phyloP scores from a whole-genome alignment of 1,140 invertebrate genomes.

The Drosophila subobscura region DNA sequence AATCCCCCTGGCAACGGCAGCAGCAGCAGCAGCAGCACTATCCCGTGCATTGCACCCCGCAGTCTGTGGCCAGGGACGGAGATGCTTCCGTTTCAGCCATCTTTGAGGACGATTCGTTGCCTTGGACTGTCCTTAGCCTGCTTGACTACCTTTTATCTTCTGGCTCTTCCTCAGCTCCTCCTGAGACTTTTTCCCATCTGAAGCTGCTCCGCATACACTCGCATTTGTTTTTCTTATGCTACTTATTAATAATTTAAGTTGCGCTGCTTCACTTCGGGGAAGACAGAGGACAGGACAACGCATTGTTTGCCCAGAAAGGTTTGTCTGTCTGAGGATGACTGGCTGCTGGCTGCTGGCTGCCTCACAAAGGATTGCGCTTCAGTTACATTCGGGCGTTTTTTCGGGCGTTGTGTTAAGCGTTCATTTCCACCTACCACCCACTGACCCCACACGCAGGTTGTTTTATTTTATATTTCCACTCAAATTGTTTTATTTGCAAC shows the following conservation, averaged over 20 bases:
- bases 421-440: conserved; percentile 31
- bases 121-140: conserved; percentile 1
- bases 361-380: conserved; percentile 73
- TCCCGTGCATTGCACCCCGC: conserved; percentile 37
- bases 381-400: conserved; percentile 55
- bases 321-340: conserved; percentile 32
- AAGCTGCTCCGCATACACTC: conserved; percentile 47
- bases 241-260: conserved; percentile 80
- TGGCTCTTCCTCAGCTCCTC: conserved; percentile 53
- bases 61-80: conserved; percentile 16
- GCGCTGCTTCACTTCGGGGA: conserved; percentile 65
- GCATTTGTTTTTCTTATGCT: conserved; percentile 79
- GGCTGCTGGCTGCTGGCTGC: conserved; percentile 19
- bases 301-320: conserved; percentile 55
- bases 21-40: conserved; percentile 21
- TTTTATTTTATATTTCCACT: conserved; percentile 81
- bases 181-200: background rate
- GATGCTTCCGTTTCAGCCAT: conserved; percentile 13
- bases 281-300: conserved; percentile 58
- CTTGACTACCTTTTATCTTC: background rate
- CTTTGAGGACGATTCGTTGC: background rate
- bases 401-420: conserved; percentile 66
- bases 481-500: conserved; percentile 79
- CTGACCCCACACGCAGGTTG: conserved; percentile 28
- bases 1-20: background rate